Conservation (phyloP, 1,140 invertebrate genomes). For the Caenorhabditis tropicalis region DNA sequence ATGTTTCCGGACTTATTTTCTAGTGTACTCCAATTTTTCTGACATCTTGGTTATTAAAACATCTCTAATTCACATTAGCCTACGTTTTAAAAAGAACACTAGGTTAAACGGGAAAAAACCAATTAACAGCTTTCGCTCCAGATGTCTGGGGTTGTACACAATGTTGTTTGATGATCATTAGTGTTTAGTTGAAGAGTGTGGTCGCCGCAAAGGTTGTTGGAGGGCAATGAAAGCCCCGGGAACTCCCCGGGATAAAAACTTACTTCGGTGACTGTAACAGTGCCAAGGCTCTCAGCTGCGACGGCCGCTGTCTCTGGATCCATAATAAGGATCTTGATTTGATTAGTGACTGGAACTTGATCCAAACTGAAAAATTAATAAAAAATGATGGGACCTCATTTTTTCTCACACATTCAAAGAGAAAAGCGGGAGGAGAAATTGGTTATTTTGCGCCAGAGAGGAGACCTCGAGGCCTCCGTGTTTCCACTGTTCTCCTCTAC, state of each 20-base stretch:
- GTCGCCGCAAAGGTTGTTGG: not conserved
- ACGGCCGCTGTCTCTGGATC: conserved; percentile 15
- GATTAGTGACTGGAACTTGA: conserved; percentile 26
- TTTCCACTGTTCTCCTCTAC: too few relatives aligned
- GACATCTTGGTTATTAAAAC: too few relatives aligned
- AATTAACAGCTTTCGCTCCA: not conserved
- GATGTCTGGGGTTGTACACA: not conserved
- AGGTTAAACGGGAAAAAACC: not conserved
- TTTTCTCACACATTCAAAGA: not conserved
- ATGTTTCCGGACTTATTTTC: too few relatives aligned
- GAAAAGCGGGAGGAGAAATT: conserved; percentile 20
- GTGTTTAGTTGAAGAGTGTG: conserved; percentile 10
- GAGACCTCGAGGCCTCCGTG: conserved; percentile 32
- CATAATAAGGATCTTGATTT: conserved; percentile 26
- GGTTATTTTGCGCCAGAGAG: conserved; percentile 38
- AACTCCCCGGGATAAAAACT: not conserved
- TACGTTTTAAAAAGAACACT: not conserved
- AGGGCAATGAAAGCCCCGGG: not conserved
- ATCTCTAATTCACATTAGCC: not conserved
- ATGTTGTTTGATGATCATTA: conserved; percentile 27
- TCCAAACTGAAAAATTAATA: conserved; percentile 26
- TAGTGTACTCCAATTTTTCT: too few relatives aligned
- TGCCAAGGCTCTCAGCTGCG: not conserved
- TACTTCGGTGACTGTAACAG: not conserved
- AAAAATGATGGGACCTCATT: not conserved